Conservation (phyloP, 1,140 invertebrate species). For the Drosophila aff. region DNA sequence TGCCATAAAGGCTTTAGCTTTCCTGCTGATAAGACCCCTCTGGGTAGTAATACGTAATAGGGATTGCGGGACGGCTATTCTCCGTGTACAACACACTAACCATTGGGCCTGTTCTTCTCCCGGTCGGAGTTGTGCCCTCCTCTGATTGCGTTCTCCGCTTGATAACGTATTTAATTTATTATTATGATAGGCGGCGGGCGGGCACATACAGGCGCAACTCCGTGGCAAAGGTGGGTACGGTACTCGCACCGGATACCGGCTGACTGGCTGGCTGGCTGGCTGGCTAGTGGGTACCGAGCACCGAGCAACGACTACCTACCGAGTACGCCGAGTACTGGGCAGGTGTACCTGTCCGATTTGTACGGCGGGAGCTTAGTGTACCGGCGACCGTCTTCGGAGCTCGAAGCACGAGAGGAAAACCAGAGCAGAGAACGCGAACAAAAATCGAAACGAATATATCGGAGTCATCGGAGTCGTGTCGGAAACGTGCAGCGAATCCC, state of each 20-base stretch:
- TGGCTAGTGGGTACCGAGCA: constrained; percentile 7
- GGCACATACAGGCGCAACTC: constrained; percentile 22
- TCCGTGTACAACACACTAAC: not conserved
- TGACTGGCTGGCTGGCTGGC: not conserved
- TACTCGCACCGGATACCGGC: constrained; percentile 19
- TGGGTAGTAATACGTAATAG: constrained; percentile 11
- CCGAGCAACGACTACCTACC: constrained; percentile 4
- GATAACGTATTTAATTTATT: constrained; percentile 81
- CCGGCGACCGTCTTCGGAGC: constrained; percentile 75
- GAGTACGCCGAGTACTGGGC: constrained; percentile 9
- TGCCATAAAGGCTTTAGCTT: not conserved
- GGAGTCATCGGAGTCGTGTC: not conserved
- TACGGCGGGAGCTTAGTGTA: constrained; percentile 58
- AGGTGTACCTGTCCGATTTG: constrained; percentile 41
- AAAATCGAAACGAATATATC: constrained; percentile 22
- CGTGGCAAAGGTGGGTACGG: constrained; percentile 11
- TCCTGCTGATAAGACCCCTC: not conserved
- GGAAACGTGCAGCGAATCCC: constrained; percentile 23
- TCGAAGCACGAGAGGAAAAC: constrained; percentile 61
- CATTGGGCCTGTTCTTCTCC: constrained; percentile 5
- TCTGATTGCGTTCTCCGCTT: constrained; percentile 44
- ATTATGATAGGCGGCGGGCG: constrained; percentile 52
- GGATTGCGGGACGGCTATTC: not conserved
- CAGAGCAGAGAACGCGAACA: constrained; percentile 21
- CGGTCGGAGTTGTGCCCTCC: not conserved